Conservation (phyloP, 2,888 invertebrate genomes). For the Sthenelais limicola region DNA sequence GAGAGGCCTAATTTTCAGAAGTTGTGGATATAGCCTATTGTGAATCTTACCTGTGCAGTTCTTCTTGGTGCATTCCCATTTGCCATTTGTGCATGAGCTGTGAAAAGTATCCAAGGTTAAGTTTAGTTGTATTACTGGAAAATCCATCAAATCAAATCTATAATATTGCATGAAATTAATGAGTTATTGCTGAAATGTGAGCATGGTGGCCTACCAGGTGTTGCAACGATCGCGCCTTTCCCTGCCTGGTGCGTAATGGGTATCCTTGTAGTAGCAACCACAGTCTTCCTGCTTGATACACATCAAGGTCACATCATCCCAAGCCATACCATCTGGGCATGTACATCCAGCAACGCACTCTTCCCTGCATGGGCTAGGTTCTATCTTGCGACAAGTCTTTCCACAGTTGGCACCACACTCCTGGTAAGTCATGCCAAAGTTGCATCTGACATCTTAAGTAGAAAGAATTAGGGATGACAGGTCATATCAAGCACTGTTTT, state of each 20-base stretch:
- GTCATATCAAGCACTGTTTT: neutral
- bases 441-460: conserved; percentile 43
- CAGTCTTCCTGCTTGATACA: conserved; percentile 19
- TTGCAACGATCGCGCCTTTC: conserved; percentile 24
- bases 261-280: conserved; percentile 21
- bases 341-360: conserved; percentile 91
- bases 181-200: too few species aligned
- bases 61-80: conserved; percentile 24
- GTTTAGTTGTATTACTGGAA: too few species aligned
- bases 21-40: neutral
- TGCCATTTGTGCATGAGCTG: conserved; percentile 20
- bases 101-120: conserved; percentile 3
- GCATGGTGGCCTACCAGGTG: conserved; percentile 29
- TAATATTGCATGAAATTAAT: too few species aligned
- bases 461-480: neutral
- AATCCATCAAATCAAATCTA: too few species aligned
- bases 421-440: conserved; percentile 41
- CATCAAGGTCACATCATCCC: neutral
- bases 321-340: conserved; percentile 77
- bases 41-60: conserved; percentile 21
- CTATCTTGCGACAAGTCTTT: conserved; percentile 38
- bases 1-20: neutral
- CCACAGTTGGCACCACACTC: conserved; percentile 48
- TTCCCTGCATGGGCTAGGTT: conserved; percentile 57
- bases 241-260: neutral